Percentiles rank a stretch among this genome's conserved stretches.
Evolutionary conservation across 2,888 invertebrate species (phyloP).

Genomic region (Oscheius sp.): DNA sequence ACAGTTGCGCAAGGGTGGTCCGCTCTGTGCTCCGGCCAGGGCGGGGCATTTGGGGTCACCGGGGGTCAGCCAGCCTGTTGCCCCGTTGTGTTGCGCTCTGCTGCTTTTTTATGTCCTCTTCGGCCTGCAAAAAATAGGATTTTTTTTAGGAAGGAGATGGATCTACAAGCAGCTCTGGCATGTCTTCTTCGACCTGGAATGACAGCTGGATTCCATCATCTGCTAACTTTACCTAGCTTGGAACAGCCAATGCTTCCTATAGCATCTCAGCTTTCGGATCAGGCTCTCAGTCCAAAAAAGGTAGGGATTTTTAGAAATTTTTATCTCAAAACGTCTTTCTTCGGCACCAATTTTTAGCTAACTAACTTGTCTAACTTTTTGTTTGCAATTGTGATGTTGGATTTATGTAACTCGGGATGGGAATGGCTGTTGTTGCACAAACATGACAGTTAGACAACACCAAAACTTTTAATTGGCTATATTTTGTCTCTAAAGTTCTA

Average conservation of each 20-base stretch:
- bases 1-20: slow-evolving; percentile 19
- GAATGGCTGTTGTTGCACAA: too few relatives aligned
- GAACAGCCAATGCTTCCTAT: slow-evolving; percentile 17
- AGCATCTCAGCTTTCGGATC: slow-evolving; percentile 1
- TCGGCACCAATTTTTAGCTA: too few relatives aligned
- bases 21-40: background rate
- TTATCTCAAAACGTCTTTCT: background rate
- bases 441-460: too few relatives aligned
- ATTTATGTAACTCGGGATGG: too few relatives aligned
- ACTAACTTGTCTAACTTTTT: too few relatives aligned
- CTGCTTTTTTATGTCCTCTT: background rate
- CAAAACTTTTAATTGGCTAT: too few relatives aligned
- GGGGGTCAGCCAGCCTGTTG: slow-evolving; percentile 30
- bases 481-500: too few relatives aligned
- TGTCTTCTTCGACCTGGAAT: slow-evolving; percentile 9
- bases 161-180: slow-evolving; percentile 22
- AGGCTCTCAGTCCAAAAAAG: slow-evolving; percentile 21
- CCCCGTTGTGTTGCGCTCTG: slow-evolving; percentile 18
- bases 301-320: background rate
- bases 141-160: slow-evolving; percentile 13
- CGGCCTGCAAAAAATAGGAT: background rate
- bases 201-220: background rate
- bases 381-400: too few relatives aligned
- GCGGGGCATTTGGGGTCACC: slow-evolving; percentile 27
- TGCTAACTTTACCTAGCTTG: slow-evolving; percentile 10